Evolutionary conservation across 2,888 invertebrate species (phyloP), one percentile per base, ranked within the genome.

Genomic region (Hedychridium roseum): DNA sequence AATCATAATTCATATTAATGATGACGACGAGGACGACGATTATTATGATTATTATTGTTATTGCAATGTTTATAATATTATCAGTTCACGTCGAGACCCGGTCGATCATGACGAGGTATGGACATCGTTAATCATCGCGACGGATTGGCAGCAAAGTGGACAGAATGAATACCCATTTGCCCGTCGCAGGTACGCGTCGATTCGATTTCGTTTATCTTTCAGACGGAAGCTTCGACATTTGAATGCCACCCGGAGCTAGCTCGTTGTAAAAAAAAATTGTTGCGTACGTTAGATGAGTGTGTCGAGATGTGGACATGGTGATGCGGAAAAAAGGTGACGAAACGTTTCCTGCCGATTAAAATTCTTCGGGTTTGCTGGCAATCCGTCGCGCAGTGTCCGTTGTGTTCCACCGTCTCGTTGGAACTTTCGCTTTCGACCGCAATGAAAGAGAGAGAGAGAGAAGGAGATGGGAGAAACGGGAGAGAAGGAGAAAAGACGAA

Each of bases 31-130:
- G 52, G 53, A 68, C 58, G 52, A 60, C 70, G 62, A 60, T 62
- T 51, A 66, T 58, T 44, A 60, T 66, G 59, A 71, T 70, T 72
- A 74, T 72, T 70, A 73, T 74, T 75, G 76, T 76, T 75, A 76
- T 73, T 68, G 68, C 70, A 70, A 74, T 76, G 74, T 76, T 77
- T 72, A 67, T 70, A 70, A 67, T 68, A 70, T 68, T 64, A 65
- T 66, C 64, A 59, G 68, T 70, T 66, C 58, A 60, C 62, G 57
- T 68, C 61, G 62, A n/a, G n/a, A 51, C 57, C 61, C 55, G 57
- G 57, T 63, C 55, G 61, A 59, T 50, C 62, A 58, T 66, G 57
- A 60, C 57, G 60, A 54, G 64, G 58, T 66, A 62, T 57, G 62
- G 61, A 52, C n/a, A n/a, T 57, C 61, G 58, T 54, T 54, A 49